These are phyloP conservation scores for Sebastolobus altivelis DNA, from an alignment of 2,797 vertebrate species.

Conservation along the genomic window DNA sequence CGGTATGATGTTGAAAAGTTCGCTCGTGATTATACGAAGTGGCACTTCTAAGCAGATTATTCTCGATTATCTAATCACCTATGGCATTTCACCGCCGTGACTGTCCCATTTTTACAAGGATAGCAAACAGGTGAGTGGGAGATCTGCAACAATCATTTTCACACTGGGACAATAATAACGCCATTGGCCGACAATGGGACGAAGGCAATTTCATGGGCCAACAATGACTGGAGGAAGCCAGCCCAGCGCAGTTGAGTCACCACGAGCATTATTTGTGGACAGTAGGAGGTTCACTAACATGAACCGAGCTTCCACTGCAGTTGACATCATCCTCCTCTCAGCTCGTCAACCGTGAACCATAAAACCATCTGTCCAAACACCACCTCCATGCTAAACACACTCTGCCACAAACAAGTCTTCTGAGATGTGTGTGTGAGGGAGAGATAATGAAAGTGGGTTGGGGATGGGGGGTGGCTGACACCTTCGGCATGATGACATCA, in stretches of 20 bases:
- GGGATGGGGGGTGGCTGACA: constrained; percentile 63
- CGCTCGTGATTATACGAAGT: neutral
- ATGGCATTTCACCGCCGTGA: neutral
- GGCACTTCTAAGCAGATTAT: neutral
- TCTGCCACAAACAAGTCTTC: constrained; percentile 43
- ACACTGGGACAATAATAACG: neutral
- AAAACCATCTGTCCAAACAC: constrained; percentile 66
- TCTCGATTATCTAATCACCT: neutral
- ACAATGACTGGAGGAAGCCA: neutral
- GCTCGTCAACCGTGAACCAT: constrained; percentile 59
- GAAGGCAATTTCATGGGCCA: neutral
- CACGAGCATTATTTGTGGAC: constrained; percentile 33
- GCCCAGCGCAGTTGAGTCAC: constrained; percentile 20
- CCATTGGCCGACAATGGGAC: constrained; percentile 2
- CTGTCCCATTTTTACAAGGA: neutral
- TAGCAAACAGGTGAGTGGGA: neutral
- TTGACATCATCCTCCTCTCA: constrained; percentile 55
- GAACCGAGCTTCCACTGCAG: constrained; percentile 48
- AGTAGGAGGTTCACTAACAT: constrained; percentile 23
- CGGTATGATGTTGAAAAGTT: constrained; percentile 13
- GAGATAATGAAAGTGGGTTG: constrained; percentile 52
- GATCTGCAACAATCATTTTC: neutral
- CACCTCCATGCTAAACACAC: constrained; percentile 45
- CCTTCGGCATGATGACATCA: constrained; percentile 85
- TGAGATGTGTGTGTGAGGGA: constrained; percentile 22